Conservation (phyloP, 2,113 vertebrate species). For the Felis catus region F.catus_Fca126_mat1.0 CM031419.1:64993501-64994000, state of each 20-base stretch:
- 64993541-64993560: background rate
- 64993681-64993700: background rate
- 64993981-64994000: background rate
- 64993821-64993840: background rate
- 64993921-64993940: background rate
- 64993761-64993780: background rate
- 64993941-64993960: background rate
- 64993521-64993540: background rate
- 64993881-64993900: background rate
- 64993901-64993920: background rate
- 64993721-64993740: background rate
- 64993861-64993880: background rate
- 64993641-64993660: background rate
- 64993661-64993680: background rate
- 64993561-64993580: background rate
- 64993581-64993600: background rate
- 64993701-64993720: background rate
- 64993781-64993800: background rate
- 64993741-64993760: background rate
- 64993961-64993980: background rate
- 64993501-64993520: background rate
- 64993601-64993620: background rate
- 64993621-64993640: background rate
- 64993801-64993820: background rate
- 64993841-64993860: conserved; percentile 7